phyloP scores from a whole-genome alignment of 37 sponge, comb jelly and placozoan genomes.

The Cliona cf. orientalis region DNA sequence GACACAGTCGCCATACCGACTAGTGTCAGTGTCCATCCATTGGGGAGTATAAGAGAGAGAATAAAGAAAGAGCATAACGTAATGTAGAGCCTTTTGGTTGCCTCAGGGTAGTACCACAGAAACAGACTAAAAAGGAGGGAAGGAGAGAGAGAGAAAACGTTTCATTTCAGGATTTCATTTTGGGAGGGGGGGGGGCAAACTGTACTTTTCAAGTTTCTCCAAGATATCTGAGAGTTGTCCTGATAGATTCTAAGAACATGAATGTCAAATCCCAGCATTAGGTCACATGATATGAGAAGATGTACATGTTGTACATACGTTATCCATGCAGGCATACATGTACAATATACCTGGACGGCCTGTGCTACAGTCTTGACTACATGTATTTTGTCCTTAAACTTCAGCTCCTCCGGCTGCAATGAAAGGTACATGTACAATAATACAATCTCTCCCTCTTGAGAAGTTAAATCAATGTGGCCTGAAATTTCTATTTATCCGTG shows the following conservation, averaged over 20 bases:
- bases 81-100: constrained; percentile 67
- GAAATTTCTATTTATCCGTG: too few species aligned
- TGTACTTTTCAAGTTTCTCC: constrained; percentile 79
- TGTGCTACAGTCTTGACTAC: constrained; percentile 71
- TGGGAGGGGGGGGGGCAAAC: too few species aligned
- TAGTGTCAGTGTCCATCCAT: constrained; percentile 38
- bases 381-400: constrained; percentile 60
- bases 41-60: constrained; percentile 60
- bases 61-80: constrained; percentile 51
- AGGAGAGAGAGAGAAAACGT: background rate
- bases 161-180: background rate
- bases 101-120: constrained; percentile 72
- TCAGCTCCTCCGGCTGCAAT: constrained; percentile 13
- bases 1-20: constrained; percentile 37
- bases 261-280: too few species aligned
- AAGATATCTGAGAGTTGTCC: constrained; percentile 43
- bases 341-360: constrained; percentile 53
- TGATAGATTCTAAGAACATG: constrained; percentile 50
- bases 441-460: too few species aligned
- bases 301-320: background rate
- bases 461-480: too few species aligned
- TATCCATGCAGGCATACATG: background rate
- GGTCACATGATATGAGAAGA: background rate
- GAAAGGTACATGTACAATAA: background rate
- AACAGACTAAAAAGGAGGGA: constrained; percentile 49